These are phyloP conservation scores for Zygothrica quintamaculata DNA, from an alignment of 2,888 invertebrate genomes.

Conservation along the genomic window DNA sequence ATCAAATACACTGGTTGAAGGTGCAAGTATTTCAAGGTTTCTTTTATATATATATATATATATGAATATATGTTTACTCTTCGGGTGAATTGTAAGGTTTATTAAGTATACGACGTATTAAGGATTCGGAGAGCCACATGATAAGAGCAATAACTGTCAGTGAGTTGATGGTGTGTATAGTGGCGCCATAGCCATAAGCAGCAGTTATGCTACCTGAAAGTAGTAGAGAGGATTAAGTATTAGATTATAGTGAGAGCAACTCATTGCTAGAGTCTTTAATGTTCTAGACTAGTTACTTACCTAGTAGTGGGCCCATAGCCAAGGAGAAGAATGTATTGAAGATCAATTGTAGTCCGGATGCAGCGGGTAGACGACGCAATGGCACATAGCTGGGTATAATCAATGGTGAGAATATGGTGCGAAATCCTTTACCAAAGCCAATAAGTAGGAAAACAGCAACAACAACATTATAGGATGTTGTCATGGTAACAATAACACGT, in stretches of 20 bases:
- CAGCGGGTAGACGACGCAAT: slow-evolving; percentile 88
- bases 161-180: slow-evolving; percentile 78
- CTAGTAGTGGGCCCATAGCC: slow-evolving; percentile 87
- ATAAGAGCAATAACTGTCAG: slow-evolving; percentile 73
- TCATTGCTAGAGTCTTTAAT: no score
- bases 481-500: slow-evolving; percentile 83
- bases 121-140: slow-evolving; percentile 74
- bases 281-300: no score
- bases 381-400: slow-evolving; percentile 90
- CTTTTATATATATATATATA: no score
- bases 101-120: slow-evolving; percentile 62
- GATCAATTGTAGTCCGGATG: slow-evolving; percentile 89
- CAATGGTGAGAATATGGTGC: slow-evolving; percentile 90
- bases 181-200: slow-evolving; percentile 69
- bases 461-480: slow-evolving; percentile 86
- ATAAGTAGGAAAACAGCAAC: slow-evolving; percentile 87
- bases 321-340: slow-evolving; percentile 88
- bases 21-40: no score
- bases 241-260: no score
- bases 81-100: slow-evolving; percentile 56
- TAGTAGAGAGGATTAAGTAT: background rate
- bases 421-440: slow-evolving; percentile 89
- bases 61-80: slow-evolving; percentile 22
- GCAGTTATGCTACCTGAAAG: slow-evolving; percentile 75
- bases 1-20: no score